Base-by-base conservation (phyloP, 2,888 invertebrate genomes). In the Chloromyia formosa region DNA sequence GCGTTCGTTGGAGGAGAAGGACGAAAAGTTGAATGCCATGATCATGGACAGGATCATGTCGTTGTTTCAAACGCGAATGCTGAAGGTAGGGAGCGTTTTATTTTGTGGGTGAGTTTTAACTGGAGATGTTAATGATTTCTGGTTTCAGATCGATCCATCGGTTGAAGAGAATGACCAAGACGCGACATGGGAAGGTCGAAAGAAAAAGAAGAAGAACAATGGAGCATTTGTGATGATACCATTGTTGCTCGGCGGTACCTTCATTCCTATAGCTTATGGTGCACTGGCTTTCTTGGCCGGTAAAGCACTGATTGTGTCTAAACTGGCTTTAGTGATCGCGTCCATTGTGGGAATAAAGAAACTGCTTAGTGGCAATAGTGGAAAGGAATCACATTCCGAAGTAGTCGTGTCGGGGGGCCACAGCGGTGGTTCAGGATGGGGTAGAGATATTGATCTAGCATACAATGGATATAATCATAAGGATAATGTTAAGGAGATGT, bases 271-370 rank as follows among this genome's bases (percentile, higher is more conserved):
- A 72, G 94, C 94, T 1, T 90, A 94, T 76, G 94, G 94, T 75
- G 94, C 93, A 9, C 84, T 95, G 27, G 94, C 94, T 20, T 88
- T 95, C 69, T 83, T 94, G 74, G 94, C 94, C 58, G 94, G 94
- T 79, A 95, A 95, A 84, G 94, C 94, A 56, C 85, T 94, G 78
- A 94, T 94, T 79, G 92, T 94, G 64, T 93, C 94, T 78, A 94
- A 94, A 82, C 85, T 94, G 79, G 94, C 94, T 0, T 84, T 94
- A 73, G 93, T 94, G 0, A 86, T 94, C 68, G 94, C 94, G 75
- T 93, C 92, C 78, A 94, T 94, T 80, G 93, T 94, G 79, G 94
- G 94, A 1, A 87, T 95, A 84, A 94, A 94, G 88, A 94, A 94
- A 81, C 88, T 95, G 40, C 87, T 94, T 61, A 90, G 92, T 22